Percentiles rank a stretch among this genome's conserved stretches.
Conservation (phyloP, 2,888 invertebrate genomes). For the Brenthis ino region DNA sequence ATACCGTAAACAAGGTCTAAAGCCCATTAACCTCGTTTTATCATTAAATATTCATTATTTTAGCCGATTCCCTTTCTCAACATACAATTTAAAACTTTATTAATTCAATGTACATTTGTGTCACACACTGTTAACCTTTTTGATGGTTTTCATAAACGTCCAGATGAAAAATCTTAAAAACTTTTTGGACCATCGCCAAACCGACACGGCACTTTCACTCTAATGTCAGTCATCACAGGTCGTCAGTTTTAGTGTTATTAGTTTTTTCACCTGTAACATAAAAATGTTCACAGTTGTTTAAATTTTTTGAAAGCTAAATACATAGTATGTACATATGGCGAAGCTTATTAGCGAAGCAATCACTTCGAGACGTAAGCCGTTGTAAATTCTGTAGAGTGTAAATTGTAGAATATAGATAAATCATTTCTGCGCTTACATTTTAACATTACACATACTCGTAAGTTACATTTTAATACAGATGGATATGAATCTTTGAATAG, state of each 20-base stretch:
- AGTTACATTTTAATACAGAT: background rate
- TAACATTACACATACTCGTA: background rate
- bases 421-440: conserved; percentile 13
- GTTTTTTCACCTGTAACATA: conserved; percentile 10
- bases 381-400: conserved; percentile 54
- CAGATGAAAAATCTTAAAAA: conserved; percentile 23
- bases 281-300: conserved; percentile 5
- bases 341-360: conserved; percentile 16
- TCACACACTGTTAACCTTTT: conserved; percentile 34
- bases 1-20: background rate
- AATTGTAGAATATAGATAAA: conserved; percentile 52
- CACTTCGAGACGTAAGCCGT: conserved; percentile 43
- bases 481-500: too few relatives aligned
- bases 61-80: background rate
- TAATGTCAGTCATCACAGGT: conserved; percentile 17
- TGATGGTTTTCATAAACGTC: conserved; percentile 29
- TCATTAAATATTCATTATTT: background rate
- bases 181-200: conserved; percentile 37
- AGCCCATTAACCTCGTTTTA: background rate
- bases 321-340: conserved; percentile 11
- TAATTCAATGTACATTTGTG: conserved; percentile 30
- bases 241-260: conserved; percentile 15
- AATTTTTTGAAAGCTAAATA: conserved; percentile 15
- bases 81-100: conserved; percentile 4
- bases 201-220: conserved; percentile 26